Percentiles rank a stretch among this genome's conserved stretches.
These are phyloP conservation scores for Turritopsis rubra DNA, from an alignment of 30 jellyfish, hydroid and myxozoan genomes.

Conservation along the genomic window DNA sequence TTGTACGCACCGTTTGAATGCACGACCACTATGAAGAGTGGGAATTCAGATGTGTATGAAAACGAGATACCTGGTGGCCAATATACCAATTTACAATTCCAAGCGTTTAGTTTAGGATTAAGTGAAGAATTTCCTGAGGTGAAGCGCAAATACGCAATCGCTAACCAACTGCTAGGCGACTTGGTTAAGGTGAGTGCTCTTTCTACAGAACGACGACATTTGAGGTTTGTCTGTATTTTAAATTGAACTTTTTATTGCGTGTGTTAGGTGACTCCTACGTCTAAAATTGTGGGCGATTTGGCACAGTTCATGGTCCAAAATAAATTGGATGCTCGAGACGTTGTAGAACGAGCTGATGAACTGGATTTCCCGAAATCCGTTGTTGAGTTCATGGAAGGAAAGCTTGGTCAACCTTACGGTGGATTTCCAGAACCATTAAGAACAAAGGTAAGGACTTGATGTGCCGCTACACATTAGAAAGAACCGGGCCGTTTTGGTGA, in stretches of 20 bases:
- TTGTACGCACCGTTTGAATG: slow-evolving; percentile 99
- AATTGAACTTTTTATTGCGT: neutral
- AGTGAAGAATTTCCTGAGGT: slow-evolving; percentile 93
- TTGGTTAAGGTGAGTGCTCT: slow-evolving; percentile 65
- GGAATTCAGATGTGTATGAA: slow-evolving; percentile 94
- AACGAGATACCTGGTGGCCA: slow-evolving; percentile 99
- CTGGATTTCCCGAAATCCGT: slow-evolving; percentile 93
- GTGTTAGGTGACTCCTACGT: slow-evolving; percentile 94
- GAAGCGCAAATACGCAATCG: slow-evolving; percentile 79
- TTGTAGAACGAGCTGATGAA: slow-evolving; percentile 75
- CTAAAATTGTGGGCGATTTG: slow-evolving; percentile 97
- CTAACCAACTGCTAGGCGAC: slow-evolving; percentile 94
- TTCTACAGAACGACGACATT: neutral
- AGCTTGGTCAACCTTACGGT: slow-evolving; percentile 92
- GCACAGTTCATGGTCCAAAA: slow-evolving; percentile 99
- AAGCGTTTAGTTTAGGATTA: slow-evolving; percentile 97
- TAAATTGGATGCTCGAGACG: slow-evolving; percentile 74
- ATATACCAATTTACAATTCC: slow-evolving; percentile 97
- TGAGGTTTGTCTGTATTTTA: neutral
- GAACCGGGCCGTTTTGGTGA: neutral
- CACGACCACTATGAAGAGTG: slow-evolving; percentile 94
- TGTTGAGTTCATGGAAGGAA: slow-evolving; percentile 87
- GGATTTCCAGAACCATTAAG: slow-evolving; percentile 99
- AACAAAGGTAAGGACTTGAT: slow-evolving; percentile 51
- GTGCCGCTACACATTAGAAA: neutral